These are phyloP conservation scores for Crotalus tigris DNA, from an alignment of 2,113 vertebrate genomes.

Conservation along the genomic window DNA sequence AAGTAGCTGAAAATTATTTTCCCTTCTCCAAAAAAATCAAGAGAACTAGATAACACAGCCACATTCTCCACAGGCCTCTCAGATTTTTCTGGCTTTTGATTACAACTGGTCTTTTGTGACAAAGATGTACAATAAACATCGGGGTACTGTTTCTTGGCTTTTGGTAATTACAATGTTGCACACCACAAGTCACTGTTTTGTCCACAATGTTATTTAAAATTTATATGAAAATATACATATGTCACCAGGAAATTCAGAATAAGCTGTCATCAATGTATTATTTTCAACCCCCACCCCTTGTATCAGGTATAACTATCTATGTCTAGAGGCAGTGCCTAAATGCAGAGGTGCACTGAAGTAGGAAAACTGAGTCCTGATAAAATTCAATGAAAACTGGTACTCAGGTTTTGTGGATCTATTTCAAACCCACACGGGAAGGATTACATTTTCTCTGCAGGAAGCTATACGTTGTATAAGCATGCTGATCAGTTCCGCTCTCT, in stretches of 20 bases:
- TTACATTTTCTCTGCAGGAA: not conserved
- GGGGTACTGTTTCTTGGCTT: not conserved
- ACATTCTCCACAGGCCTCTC: not conserved
- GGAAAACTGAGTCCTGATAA: not conserved
- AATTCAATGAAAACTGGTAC: not conserved
- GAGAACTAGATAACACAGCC: not conserved
- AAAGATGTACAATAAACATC: not conserved
- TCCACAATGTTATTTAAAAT: not conserved
- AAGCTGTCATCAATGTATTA: not conserved
- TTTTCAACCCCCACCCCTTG: not conserved
- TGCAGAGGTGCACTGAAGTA: not conserved
- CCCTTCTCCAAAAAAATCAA: not conserved
- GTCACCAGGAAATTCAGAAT: not conserved
- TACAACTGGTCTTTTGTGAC: not conserved
- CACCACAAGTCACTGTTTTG: not conserved
- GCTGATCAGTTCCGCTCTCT: not conserved
- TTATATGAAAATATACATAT: not conserved
- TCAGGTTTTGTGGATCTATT: not conserved
- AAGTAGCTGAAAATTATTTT: not conserved
- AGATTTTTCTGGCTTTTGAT: not conserved
- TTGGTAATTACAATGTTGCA: not conserved
- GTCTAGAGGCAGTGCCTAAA: not conserved
- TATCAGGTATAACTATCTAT: not conserved
- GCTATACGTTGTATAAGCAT: not conserved
- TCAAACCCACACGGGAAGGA: not conserved